A percentile compares a stretch with the other conserved stretches of the same genome.
phyloP scores from a whole-genome alignment of 2,888 invertebrate genomes.

The Orthonychiurus folsomi region DNA sequence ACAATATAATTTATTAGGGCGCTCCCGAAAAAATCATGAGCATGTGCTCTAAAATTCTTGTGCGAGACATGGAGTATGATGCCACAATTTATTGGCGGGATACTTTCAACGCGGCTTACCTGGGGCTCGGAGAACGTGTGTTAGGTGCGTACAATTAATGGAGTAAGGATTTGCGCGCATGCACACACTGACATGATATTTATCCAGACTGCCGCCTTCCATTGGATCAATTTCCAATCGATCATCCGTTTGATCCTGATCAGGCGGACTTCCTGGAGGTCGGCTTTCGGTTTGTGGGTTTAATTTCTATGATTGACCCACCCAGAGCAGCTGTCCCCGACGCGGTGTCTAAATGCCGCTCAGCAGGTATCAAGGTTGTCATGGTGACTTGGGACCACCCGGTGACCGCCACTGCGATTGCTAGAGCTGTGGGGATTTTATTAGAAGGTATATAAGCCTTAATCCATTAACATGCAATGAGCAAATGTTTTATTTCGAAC shows the following conservation, averaged over 20 bases:
- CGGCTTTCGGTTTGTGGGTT: slow-evolving; percentile 55
- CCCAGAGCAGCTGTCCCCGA: slow-evolving; percentile 58
- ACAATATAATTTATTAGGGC: slow-evolving; percentile 43
- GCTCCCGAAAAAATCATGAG: slow-evolving; percentile 62
- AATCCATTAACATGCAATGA: background rate
- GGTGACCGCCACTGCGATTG: slow-evolving; percentile 64
- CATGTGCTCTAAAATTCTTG: slow-evolving; percentile 53
- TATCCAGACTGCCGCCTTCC: slow-evolving; percentile 44
- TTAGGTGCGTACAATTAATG: too few species aligned
- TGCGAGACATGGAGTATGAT: slow-evolving; percentile 49
- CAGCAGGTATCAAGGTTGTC: slow-evolving; percentile 67
- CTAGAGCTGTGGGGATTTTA: slow-evolving; percentile 88
- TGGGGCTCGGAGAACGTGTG: slow-evolving; percentile 75
- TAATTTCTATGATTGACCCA: slow-evolving; percentile 65
- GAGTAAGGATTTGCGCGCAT: too few species aligned
- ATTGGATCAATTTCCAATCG: slow-evolving; percentile 47
- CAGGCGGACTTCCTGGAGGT: slow-evolving; percentile 59
- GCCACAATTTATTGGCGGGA: slow-evolving; percentile 50
- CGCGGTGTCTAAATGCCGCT: slow-evolving; percentile 60
- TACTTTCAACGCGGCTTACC: slow-evolving; percentile 57
- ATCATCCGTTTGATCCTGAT: slow-evolving; percentile 52
- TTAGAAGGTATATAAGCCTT: slow-evolving; percentile 74
- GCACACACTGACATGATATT: too few species aligned
- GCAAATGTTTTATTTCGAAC: background rate
- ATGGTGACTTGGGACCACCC: slow-evolving; percentile 78